Percentiles rank a stretch among this genome's conserved stretches.
phyloP scores from a whole-genome alignment of 2,113 vertebrate species.

The Cricetomys ansorgei region DNA sequence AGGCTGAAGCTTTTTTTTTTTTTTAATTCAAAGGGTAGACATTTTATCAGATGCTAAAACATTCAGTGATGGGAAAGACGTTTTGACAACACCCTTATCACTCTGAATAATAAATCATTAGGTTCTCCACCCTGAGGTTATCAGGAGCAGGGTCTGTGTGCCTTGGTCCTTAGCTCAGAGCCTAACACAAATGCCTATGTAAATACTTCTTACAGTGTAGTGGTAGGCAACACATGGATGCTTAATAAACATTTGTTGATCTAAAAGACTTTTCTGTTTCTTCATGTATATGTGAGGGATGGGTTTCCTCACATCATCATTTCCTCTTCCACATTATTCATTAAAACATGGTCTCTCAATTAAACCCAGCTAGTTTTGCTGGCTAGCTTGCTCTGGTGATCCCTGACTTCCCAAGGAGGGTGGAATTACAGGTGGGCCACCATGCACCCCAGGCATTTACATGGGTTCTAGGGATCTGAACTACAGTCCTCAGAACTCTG shows the following conservation, averaged over 20 bases:
- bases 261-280: not conserved
- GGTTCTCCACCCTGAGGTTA: not conserved
- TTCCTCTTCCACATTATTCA: not conserved
- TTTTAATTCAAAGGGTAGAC: not conserved
- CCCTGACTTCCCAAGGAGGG: no score
- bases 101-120: not conserved
- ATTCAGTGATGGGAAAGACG: not conserved
- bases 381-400: no score
- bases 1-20: not conserved
- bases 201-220: constrained; percentile 29
- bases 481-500: no score
- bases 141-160: not conserved
- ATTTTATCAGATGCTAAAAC: constrained; percentile 10
- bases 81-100: constrained; percentile 8
- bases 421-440: no score
- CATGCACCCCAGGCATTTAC: no score
- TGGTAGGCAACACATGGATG: not conserved
- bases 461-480: no score
- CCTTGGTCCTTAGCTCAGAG: not conserved
- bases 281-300: not conserved
- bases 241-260: constrained; percentile 22
- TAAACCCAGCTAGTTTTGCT: no score
- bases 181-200: not conserved
- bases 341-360: not conserved
- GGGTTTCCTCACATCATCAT: not conserved